Conservation (phyloP, 2,113 vertebrate species). For the Aptenodytes patagonicus region DNA sequence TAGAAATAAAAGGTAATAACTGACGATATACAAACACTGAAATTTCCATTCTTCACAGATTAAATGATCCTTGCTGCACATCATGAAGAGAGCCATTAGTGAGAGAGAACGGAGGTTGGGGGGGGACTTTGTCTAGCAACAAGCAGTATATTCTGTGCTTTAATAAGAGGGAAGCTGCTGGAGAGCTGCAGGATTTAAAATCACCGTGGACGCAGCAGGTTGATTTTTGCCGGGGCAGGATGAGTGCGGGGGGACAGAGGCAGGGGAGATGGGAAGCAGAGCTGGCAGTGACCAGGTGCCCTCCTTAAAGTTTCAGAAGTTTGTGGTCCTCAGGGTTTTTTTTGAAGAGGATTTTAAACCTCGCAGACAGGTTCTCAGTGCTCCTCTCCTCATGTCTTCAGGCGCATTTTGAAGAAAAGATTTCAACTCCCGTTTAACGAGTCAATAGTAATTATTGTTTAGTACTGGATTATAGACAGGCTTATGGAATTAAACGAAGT, state of each 20-base stretch:
- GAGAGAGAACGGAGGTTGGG: background rate
- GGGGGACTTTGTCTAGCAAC: slow-evolving; percentile 38
- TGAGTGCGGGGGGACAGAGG: background rate
- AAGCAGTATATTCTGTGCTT: slow-evolving; percentile 53
- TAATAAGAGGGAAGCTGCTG: slow-evolving; percentile 40
- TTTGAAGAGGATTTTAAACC: slow-evolving; percentile 43
- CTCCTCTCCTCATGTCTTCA: slow-evolving; percentile 70
- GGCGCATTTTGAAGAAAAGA: slow-evolving; percentile 73
- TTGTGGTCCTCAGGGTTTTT: slow-evolving; percentile 62
- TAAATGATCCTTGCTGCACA: slow-evolving; percentile 70
- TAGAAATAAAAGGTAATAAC: slow-evolving; percentile 64
- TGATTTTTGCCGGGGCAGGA: background rate
- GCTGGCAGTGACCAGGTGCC: slow-evolving; percentile 65
- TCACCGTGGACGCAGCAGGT: background rate
- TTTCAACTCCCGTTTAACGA: slow-evolving; percentile 82
- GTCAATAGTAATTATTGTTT: slow-evolving; percentile 68
- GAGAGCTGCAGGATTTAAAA: slow-evolving; percentile 35
- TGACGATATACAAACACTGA: slow-evolving; percentile 36
- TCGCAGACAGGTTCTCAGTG: slow-evolving; percentile 68
- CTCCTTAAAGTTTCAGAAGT: slow-evolving; percentile 78
- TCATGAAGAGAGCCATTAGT: slow-evolving; percentile 69
- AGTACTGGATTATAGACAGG: slow-evolving; percentile 70
- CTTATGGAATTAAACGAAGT: slow-evolving; percentile 77
- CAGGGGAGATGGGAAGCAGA: slow-evolving; percentile 66
- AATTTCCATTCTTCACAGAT: slow-evolving; percentile 63